phyloP scores from a whole-genome alignment of 1,140 invertebrate species.

The Pogonomyrmex barbatus region DNA sequence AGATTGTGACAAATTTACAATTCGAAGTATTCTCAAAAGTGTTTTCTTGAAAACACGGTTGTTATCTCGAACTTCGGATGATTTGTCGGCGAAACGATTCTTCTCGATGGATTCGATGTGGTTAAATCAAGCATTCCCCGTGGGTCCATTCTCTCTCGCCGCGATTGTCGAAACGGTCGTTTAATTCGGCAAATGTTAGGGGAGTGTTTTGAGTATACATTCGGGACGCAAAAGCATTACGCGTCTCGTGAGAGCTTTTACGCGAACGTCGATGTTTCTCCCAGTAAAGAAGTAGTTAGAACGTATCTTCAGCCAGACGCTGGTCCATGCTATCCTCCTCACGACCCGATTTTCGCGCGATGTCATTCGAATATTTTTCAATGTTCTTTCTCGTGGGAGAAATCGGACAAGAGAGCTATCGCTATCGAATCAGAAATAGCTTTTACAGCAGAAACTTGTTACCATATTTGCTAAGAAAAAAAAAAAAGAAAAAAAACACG shows the following conservation, averaged over 20 bases:
- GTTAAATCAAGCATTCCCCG: neutral
- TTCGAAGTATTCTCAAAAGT: neutral
- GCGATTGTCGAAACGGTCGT: neutral
- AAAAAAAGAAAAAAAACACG: too few species aligned
- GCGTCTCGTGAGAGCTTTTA: conserved; percentile 56
- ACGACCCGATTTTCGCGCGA: neutral
- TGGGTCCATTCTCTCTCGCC: neutral
- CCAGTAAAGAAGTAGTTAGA: conserved; percentile 1
- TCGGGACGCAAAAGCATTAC: conserved; percentile 21
- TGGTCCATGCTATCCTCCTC: neutral
- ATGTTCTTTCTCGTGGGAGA: neutral
- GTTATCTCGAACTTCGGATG: neutral
- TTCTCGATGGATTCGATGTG: neutral
- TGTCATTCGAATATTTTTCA: conserved; percentile 20
- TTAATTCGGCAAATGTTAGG: conserved; percentile 35
- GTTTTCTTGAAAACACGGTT: neutral
- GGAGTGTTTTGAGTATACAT: conserved; percentile 8
- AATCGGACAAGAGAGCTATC: neutral
- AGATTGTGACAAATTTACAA: neutral
- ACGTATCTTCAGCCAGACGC: conserved; percentile 2
- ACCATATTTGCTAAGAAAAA: neutral
- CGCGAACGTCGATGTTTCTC: neutral
- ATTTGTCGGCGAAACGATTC: neutral
- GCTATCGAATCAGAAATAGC: neutral
- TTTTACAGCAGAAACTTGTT: neutral